Evolutionary conservation across 2,888 invertebrate species (phyloP).

Genomic region (Amitus sp.): DNA sequence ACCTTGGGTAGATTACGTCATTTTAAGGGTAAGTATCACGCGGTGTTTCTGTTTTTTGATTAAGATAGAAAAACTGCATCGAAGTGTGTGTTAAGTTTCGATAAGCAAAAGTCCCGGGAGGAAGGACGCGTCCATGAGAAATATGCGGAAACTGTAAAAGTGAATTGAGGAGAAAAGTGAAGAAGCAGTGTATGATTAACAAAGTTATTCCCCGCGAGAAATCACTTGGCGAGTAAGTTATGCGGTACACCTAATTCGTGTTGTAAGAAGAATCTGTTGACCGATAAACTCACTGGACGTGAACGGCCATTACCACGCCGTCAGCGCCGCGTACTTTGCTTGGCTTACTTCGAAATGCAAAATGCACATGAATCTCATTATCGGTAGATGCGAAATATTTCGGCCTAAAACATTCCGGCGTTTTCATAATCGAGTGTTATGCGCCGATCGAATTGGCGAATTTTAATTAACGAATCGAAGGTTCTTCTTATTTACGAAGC

Average conservation of each 20-base stretch:
- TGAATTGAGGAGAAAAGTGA: slow-evolving; percentile 3
- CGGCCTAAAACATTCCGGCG: not conserved
- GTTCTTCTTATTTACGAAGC: no score
- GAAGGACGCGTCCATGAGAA: not conserved
- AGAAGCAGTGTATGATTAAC: not conserved
- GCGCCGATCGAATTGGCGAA: no score
- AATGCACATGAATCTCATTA: slow-evolving; percentile 9
- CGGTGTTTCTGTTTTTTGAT: not conserved
- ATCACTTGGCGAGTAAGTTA: slow-evolving; percentile 18
- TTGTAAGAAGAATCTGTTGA: slow-evolving; percentile 28
- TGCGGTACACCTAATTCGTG: slow-evolving; percentile 23
- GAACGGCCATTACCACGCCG: slow-evolving; percentile 29
- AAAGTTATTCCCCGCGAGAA: slow-evolving; percentile 11
- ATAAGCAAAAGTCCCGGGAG: not conserved
- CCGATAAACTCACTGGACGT: slow-evolving; percentile 34
- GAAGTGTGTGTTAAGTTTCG: not conserved
- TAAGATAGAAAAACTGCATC: not conserved
- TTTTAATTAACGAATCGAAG: no score
- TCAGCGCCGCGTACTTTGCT: slow-evolving; percentile 14
- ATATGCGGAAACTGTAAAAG: slow-evolving; percentile 2
- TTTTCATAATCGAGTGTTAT: no score
- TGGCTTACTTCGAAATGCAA: slow-evolving; percentile 5
- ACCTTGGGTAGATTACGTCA: slow-evolving; percentile 88
- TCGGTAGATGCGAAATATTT: not conserved
- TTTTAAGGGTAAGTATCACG: slow-evolving; percentile 76